A percentile compares a stretch with the other conserved stretches of the same genome.
Evolutionary conservation across 2,888 invertebrate genomes (phyloP).

Genomic region (Apeira syringaria): DNA sequence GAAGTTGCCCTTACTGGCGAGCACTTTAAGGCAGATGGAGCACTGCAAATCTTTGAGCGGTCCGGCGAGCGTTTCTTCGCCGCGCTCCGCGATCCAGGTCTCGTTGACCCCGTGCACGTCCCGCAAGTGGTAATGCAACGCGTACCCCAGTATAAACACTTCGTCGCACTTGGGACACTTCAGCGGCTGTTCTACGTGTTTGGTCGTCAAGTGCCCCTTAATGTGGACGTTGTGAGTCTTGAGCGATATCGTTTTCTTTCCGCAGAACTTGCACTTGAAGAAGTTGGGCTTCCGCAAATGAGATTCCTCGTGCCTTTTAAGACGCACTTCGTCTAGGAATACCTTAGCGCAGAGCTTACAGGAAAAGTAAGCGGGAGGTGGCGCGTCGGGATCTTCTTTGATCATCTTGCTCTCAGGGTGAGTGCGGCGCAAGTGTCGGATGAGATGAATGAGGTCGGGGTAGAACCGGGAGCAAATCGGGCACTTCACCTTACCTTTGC

Average conservation of each 20-base stretch:
- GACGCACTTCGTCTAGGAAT: conserved; percentile 61
- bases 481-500: conserved; percentile 73
- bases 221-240: conserved; percentile 70
- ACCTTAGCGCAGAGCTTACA: conserved; percentile 76
- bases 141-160: conserved; percentile 66
- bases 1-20: conserved; percentile 75
- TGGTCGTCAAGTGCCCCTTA: conserved; percentile 66
- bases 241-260: conserved; percentile 66
- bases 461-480: conserved; percentile 72
- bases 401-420: conserved; percentile 81
- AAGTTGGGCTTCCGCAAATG: conserved; percentile 71
- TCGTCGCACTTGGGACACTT: conserved; percentile 70
- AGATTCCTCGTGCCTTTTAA: conserved; percentile 64
- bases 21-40: conserved; percentile 70
- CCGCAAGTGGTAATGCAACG: conserved; percentile 69
- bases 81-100: conserved; percentile 70
- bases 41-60: conserved; percentile 74
- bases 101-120: conserved; percentile 67
- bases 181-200: conserved; percentile 66
- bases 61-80: conserved; percentile 51
- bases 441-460: conserved; percentile 68
- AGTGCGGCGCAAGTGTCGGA: conserved; percentile 67
- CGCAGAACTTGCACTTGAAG: conserved; percentile 77
- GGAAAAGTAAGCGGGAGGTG: conserved; percentile 59
- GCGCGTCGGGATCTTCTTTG: conserved; percentile 75